Conservation (phyloP, 2,113 vertebrate genomes). For the Paralichthys olivaceus region DNA sequence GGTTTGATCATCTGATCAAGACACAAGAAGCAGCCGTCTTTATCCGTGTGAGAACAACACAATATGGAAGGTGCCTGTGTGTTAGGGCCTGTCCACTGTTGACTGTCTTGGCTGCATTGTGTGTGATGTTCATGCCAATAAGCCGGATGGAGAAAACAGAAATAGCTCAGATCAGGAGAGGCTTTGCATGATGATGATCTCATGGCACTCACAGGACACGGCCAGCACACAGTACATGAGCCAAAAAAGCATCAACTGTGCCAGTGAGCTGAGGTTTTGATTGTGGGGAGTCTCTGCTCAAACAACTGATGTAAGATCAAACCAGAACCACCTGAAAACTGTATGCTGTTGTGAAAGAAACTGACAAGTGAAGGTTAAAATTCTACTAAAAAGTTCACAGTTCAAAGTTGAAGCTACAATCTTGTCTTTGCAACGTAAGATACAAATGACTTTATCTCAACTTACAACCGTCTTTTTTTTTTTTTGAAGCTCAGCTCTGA, state of each 20-base stretch:
- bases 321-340: no score
- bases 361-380: no score
- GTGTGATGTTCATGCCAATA: slow-evolving; percentile 32
- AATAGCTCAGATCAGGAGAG: slow-evolving; percentile 47
- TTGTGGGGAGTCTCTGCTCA: no score
- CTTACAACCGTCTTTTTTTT: no score
- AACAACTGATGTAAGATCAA: no score
- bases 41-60: slow-evolving; percentile 23
- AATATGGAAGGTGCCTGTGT: slow-evolving; percentile 20
- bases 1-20: slow-evolving; percentile 36
- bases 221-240: neutral
- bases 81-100: slow-evolving; percentile 20
- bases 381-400: no score
- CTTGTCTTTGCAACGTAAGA: no score
- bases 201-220: slow-evolving; percentile 11
- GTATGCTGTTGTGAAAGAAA: no score
- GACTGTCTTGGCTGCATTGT: slow-evolving; percentile 41
- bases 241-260: neutral
- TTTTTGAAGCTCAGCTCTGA: no score
- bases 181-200: slow-evolving; percentile 49
- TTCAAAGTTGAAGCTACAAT: no score
- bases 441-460: no score
- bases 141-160: slow-evolving; percentile 46
- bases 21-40: slow-evolving; percentile 32
- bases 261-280: neutral